A percentile compares a stretch with the other conserved stretches of the same genome.
Conservation (phyloP, 2,113 vertebrate species). For the Brachyistius frenatus region DNA sequence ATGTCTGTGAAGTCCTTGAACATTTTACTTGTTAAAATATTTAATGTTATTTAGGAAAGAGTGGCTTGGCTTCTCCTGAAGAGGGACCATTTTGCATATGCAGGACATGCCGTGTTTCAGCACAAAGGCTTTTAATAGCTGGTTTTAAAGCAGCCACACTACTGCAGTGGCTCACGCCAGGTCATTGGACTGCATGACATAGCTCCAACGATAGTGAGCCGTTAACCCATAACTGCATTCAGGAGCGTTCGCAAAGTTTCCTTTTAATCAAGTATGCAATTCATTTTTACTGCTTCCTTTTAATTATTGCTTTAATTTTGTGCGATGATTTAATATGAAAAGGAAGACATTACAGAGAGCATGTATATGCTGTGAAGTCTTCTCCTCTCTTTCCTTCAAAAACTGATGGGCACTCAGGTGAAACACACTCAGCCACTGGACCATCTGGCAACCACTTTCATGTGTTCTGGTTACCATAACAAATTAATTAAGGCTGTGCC, state of each 20-base stretch:
- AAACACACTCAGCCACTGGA: conserved; percentile 19
- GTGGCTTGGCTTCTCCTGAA: conserved; percentile 19
- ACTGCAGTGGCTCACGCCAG: conserved; percentile 22
- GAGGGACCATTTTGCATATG: conserved; percentile 47
- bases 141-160: conserved; percentile 51
- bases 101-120: conserved; percentile 51
- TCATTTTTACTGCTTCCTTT: conserved; percentile 37
- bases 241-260: conserved; percentile 25
- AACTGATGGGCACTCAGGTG: conserved; percentile 24
- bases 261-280: conserved; percentile 48
- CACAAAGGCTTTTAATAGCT: conserved; percentile 64
- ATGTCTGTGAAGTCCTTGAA: conserved; percentile 29
- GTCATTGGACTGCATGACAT: conserved; percentile 55
- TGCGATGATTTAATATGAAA: not conserved
- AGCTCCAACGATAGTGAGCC: conserved; percentile 5
- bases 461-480: conserved; percentile 49
- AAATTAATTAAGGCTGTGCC: conserved; percentile 38
- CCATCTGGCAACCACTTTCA: conserved; percentile 53
- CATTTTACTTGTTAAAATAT: conserved; percentile 51
- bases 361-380: not conserved
- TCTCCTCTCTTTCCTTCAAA: not conserved
- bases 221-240: conserved; percentile 41
- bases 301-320: conserved; percentile 43
- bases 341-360: not conserved
- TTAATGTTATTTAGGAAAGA: conserved; percentile 35